phyloP scores from a whole-genome alignment of 2,113 vertebrate species.

The Crocuta crocuta region DNA sequence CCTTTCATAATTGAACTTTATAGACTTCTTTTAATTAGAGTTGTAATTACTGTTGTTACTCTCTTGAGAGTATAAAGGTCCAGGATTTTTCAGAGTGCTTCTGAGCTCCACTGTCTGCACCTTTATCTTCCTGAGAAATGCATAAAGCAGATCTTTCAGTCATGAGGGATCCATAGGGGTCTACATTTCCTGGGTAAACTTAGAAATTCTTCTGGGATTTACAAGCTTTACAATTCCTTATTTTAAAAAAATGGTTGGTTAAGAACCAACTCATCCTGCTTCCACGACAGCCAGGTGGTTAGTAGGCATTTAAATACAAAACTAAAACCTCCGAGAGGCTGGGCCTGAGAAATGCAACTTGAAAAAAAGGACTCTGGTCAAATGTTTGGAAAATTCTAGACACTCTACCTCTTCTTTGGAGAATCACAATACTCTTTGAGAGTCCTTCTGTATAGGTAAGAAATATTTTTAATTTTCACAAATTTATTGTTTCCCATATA shows the following conservation, averaged over 20 bases:
- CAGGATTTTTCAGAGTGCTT: not conserved
- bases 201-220: slow-evolving; percentile 28
- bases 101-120: not conserved
- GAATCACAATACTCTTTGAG: not conserved
- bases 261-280: not conserved
- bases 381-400: slow-evolving; percentile 8
- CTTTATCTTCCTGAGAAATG: not conserved
- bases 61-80: not conserved
- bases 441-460: not conserved
- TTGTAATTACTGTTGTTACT: not conserved
- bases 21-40: slow-evolving; percentile 27
- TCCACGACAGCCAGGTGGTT: not conserved
- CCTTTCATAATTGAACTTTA: not conserved
- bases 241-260: not conserved
- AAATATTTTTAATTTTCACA: not conserved
- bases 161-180: not conserved
- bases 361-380: not conserved
- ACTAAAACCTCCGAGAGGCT: not conserved
- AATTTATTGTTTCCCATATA: not conserved
- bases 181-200: not conserved
- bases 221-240: not conserved
- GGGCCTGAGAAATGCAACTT: not conserved
- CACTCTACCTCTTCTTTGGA: not conserved
- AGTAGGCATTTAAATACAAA: not conserved
- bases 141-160: not conserved